These are phyloP conservation scores for Eudyptes chrysolophus DNA, from an alignment of 2,113 vertebrate species.

Conservation along the genomic window DNA sequence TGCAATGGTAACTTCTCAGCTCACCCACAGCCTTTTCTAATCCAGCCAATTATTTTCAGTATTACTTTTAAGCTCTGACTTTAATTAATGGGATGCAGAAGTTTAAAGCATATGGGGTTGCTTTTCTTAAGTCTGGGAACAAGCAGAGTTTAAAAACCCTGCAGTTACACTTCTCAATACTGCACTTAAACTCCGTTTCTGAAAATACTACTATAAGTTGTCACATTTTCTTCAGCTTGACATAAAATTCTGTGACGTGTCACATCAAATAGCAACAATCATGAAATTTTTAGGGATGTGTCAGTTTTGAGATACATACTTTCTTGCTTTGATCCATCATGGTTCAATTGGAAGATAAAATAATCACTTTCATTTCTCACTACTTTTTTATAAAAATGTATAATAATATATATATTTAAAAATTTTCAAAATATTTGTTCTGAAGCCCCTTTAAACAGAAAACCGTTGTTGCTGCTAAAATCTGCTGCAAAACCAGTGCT, in stretches of 20 bases:
- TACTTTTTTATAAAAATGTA: constrained; percentile 28
- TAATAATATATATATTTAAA: background rate
- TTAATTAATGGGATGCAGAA: constrained; percentile 63
- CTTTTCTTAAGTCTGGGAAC: constrained; percentile 39
- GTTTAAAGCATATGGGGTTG: constrained; percentile 58
- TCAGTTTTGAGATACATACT: constrained; percentile 27
- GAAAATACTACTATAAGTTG: background rate
- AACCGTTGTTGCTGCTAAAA: background rate
- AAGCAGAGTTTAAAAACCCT: background rate
- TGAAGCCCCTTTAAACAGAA: constrained; percentile 1
- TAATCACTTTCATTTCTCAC: constrained; percentile 48
- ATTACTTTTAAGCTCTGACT: constrained; percentile 37
- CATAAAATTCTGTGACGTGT: background rate
- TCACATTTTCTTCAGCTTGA: constrained; percentile 31
- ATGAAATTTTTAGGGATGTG: constrained; percentile 36
- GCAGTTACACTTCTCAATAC: background rate
- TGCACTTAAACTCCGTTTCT: background rate
- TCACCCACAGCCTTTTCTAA: constrained; percentile 56
- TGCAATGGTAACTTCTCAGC: constrained; percentile 53
- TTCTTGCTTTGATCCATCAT: constrained; percentile 37
- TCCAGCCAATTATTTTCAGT: constrained; percentile 58
- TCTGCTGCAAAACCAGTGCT: background rate
- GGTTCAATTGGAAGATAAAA: constrained; percentile 35
- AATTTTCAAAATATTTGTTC: constrained; percentile 10
- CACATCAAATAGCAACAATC: constrained; percentile 43